Base-by-base conservation (phyloP, 2,113 vertebrate genomes). In the Climacteris rufus region DNA sequence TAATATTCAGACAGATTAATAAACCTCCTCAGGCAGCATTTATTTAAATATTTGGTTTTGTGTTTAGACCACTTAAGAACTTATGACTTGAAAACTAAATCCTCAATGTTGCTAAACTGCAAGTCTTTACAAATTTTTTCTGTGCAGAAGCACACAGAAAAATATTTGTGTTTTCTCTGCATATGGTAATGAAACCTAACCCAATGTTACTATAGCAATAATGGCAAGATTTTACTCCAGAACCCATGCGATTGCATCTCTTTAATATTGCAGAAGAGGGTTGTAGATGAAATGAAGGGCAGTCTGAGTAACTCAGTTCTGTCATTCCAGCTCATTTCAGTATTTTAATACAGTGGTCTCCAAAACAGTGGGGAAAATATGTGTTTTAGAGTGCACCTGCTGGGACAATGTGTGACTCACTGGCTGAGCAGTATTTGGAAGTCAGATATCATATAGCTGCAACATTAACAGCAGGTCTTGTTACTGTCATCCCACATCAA, bases 401-500 rank as follows among this genome's bases (percentile, higher is more conserved):
- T 97, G 92, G 70, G 72, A 76, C 2, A 6, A 33, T 13, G 33
- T 52, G 30, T 82, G 76, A 94, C 52, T 94, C 93, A 77, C 69
- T 66, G 56, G 25, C 68, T 63, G 35, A 90, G 24, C 2, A 14
- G 11, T 50, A 54, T 60, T 42, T 81, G 56, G 47, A 93, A 93
- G 27, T 30, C 59, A 65, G 50, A 35, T 95, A 44, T 77, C 74
- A 72, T 35, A 93, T 13, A 81, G 68, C 83, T 76, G 37, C 59
- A 94, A 66, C 37, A 85, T 75, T 47, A 74, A 85, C 60, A 79
- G 71, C 61, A 91, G 91, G 75, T 64, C 81, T 57, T 93, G 35
- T 86, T 84, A 56, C 89, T 92, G 63, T 95, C 92, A 77, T 63
- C 76, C 87, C 30, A 83, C 18, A 20, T 83, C 76, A 96, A 79